A percentile compares a stretch with the other conserved stretches of the same genome.
phyloP scores from a whole-genome alignment of 1,140 invertebrate genomes.

The Chironomus tepperi region DNA sequence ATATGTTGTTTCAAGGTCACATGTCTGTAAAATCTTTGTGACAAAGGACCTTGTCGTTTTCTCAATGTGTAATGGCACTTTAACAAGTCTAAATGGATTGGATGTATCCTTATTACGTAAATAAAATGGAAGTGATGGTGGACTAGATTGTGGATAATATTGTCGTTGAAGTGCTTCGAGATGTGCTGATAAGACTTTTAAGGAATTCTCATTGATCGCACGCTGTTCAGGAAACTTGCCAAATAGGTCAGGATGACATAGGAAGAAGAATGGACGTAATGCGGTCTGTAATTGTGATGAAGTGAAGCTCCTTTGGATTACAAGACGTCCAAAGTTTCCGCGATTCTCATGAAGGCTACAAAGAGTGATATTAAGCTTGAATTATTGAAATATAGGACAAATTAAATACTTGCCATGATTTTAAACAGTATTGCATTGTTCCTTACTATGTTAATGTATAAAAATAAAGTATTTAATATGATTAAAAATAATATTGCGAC shows the following conservation, averaged over 20 bases:
- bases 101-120: constrained; percentile 53
- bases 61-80: constrained; percentile 56
- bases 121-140: constrained; percentile 59
- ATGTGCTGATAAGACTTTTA: constrained; percentile 78
- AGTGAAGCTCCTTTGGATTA: neutral
- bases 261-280: constrained; percentile 87
- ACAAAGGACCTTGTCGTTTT: constrained; percentile 63
- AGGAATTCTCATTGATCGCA: constrained; percentile 82
- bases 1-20: constrained; percentile 74
- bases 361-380: too few species aligned
- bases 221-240: constrained; percentile 80
- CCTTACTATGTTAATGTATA: neutral
- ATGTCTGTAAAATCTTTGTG: constrained; percentile 64
- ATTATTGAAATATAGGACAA: too few species aligned
- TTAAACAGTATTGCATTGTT: neutral
- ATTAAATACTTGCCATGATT: neutral
- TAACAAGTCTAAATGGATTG: constrained; percentile 59
- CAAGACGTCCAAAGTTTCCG: constrained; percentile 6
- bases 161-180: constrained; percentile 63
- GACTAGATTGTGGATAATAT: constrained; percentile 47
- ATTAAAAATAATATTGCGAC: neutral
- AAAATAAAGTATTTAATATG: neutral
- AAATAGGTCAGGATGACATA: constrained; percentile 91
- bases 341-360: too few species aligned
- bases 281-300: constrained; percentile 46